phyloP scores from a whole-genome alignment of 2,113 vertebrate species.

The Calyptomena viridis region DNA sequence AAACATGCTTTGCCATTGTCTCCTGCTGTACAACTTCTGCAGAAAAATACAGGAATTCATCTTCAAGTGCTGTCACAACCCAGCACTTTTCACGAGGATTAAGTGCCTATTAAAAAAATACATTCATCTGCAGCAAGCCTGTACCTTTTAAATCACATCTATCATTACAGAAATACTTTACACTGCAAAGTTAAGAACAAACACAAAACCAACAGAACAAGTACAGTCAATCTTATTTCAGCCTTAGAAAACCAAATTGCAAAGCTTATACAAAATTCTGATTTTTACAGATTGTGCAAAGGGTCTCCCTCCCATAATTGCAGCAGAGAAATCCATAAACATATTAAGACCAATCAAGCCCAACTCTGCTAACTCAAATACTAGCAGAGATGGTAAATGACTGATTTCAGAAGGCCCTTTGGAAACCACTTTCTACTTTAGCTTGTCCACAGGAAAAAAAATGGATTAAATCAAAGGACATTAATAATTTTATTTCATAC shows the following conservation, averaged over 20 bases:
- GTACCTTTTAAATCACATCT: slow-evolving; percentile 37
- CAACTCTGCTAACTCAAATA: background rate
- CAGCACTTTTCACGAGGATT: slow-evolving; percentile 48
- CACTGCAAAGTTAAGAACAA: background rate
- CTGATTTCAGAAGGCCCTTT: background rate
- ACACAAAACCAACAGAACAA: background rate
- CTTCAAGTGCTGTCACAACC: slow-evolving; percentile 30
- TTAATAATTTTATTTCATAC: background rate
- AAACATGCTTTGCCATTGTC: background rate
- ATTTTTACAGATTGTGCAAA: background rate
- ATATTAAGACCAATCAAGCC: background rate
- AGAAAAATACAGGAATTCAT: slow-evolving; percentile 57
- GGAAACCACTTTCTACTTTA: background rate
- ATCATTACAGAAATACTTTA: background rate
- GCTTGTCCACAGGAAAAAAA: background rate
- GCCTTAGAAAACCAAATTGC: background rate
- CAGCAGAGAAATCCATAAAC: background rate
- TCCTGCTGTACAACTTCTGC: background rate
- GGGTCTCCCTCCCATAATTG: background rate
- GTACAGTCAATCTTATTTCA: background rate
- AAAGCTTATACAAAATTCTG: background rate
- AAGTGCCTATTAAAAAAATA: slow-evolving; percentile 57
- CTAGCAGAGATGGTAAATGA: background rate
- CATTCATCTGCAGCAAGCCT: slow-evolving; percentile 24
- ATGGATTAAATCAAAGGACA: background rate